These are phyloP conservation scores for Euplexia lucipara DNA, from an alignment of 2,888 invertebrate genomes.

Conservation along the genomic window DNA sequence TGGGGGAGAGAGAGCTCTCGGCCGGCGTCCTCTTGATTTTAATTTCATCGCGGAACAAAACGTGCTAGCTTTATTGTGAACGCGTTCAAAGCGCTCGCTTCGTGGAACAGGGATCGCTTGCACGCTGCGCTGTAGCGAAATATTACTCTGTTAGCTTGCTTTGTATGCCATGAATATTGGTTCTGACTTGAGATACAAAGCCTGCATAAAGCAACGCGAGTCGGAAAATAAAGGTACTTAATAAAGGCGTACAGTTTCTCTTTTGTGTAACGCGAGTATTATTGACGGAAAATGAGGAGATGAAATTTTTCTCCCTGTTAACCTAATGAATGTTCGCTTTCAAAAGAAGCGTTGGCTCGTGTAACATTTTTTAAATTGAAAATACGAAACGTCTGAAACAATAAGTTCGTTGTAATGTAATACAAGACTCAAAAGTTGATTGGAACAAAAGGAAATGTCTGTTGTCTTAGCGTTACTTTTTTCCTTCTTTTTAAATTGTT, in stretches of 20 bases:
- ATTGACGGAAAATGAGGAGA: constrained; percentile 41
- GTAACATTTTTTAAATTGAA: constrained; percentile 38
- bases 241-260: constrained; percentile 42
- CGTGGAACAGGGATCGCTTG: constrained; percentile 45
- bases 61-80: constrained; percentile 64
- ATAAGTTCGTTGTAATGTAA: constrained; percentile 14
- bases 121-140: constrained; percentile 44
- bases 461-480: not conserved
- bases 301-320: constrained; percentile 40
- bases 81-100: constrained; percentile 62
- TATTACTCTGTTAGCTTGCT: constrained; percentile 52
- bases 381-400: constrained; percentile 14
- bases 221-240: constrained; percentile 32
- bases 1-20: constrained; percentile 62
- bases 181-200: constrained; percentile 56
- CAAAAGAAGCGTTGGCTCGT: constrained; percentile 7
- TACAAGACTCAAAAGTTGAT: constrained; percentile 15
- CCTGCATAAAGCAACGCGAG: constrained; percentile 37
- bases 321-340: constrained; percentile 25
- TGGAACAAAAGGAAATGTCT: constrained; percentile 5
- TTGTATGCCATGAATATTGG: constrained; percentile 57
- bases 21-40: constrained; percentile 69
- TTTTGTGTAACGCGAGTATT: constrained; percentile 42
- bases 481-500: constrained; percentile 12
- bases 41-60: constrained; percentile 74